Percentiles rank a stretch among this genome's conserved stretches.
phyloP scores from a whole-genome alignment of 2,888 invertebrate genomes.

The Abscondita cerata region DNA sequence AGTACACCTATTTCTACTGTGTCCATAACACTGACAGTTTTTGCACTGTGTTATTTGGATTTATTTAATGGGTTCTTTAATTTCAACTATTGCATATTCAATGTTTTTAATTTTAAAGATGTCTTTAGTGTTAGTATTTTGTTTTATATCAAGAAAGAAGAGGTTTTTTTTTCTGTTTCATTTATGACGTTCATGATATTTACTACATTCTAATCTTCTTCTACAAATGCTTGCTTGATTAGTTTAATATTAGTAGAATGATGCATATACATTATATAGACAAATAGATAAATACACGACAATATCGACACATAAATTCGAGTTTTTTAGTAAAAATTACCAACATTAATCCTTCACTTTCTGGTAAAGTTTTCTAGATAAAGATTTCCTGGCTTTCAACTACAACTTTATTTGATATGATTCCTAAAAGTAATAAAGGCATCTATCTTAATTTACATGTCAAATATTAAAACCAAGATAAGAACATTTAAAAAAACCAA shows the following conservation, averaged over 20 bases:
- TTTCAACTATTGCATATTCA: conserved; percentile 7
- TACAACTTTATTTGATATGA: no score
- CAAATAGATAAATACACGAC: no score
- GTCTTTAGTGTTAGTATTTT: background rate
- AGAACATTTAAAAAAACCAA: no score
- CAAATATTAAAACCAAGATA: no score
- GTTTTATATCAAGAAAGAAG: conserved; percentile 9
- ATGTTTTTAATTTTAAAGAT: conserved; percentile 14
- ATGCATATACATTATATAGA: no score
- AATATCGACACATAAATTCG: no score
- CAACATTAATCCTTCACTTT: no score
- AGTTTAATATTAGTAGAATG: conserved; percentile 9
- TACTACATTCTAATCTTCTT: conserved; percentile 11
- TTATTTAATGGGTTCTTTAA: conserved; percentile 11
- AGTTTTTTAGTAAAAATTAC: no score
- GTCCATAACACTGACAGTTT: conserved; percentile 13
- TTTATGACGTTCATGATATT: conserved; percentile 18
- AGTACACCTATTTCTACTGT: conserved; percentile 5
- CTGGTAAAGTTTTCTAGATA: no score
- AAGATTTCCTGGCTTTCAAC: no score
- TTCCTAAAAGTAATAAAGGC: no score
- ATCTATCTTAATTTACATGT: no score
- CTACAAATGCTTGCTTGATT: conserved; percentile 8
- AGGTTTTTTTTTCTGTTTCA: conserved; percentile 13
- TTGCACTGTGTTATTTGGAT: conserved; percentile 14